These are phyloP conservation scores for Protodeltote pygarga DNA, from an alignment of 2,888 invertebrate genomes.

Conservation along the genomic window DNA sequence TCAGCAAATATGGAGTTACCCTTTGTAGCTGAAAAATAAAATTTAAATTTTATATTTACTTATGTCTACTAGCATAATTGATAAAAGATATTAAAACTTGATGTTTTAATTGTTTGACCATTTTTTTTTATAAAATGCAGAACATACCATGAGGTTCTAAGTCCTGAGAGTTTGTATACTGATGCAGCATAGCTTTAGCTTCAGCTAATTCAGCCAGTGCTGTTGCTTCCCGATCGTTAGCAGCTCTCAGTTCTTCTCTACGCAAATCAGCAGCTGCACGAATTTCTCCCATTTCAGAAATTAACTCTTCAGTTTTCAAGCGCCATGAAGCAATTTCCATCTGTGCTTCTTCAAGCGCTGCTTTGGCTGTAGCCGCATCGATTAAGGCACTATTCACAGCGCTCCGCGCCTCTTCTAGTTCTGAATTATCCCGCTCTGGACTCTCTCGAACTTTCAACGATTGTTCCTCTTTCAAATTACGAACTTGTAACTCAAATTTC, in stretches of 20 bases:
- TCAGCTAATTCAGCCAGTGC: constrained; percentile 76
- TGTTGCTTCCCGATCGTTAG: constrained; percentile 70
- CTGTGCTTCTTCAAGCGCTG: constrained; percentile 67
- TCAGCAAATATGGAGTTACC: constrained; percentile 89
- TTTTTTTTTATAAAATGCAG: too few relatives aligned
- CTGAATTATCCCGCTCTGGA: constrained; percentile 71
- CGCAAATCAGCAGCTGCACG: constrained; percentile 70
- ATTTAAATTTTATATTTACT: neutral
- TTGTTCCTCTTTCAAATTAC: constrained; percentile 71
- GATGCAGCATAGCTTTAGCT: constrained; percentile 73
- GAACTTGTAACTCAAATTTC: constrained; percentile 67
- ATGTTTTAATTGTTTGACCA: too few relatives aligned
- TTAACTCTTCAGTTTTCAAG: constrained; percentile 71
- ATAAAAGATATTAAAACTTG: neutral
- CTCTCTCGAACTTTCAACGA: constrained; percentile 60
- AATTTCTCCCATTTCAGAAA: constrained; percentile 69
- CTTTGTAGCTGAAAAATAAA: constrained; percentile 83
- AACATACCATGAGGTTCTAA: constrained; percentile 78
- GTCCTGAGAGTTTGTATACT: constrained; percentile 69
- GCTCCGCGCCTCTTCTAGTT: constrained; percentile 71
- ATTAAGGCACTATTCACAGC: constrained; percentile 62
- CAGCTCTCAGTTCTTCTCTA: constrained; percentile 70
- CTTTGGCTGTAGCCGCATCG: constrained; percentile 67
- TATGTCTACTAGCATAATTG: neutral
- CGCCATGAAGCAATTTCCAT: constrained; percentile 70